Evolutionary conservation across 2,797 vertebrate genomes (phyloP).

Genomic region (Pterois miles): DNA sequence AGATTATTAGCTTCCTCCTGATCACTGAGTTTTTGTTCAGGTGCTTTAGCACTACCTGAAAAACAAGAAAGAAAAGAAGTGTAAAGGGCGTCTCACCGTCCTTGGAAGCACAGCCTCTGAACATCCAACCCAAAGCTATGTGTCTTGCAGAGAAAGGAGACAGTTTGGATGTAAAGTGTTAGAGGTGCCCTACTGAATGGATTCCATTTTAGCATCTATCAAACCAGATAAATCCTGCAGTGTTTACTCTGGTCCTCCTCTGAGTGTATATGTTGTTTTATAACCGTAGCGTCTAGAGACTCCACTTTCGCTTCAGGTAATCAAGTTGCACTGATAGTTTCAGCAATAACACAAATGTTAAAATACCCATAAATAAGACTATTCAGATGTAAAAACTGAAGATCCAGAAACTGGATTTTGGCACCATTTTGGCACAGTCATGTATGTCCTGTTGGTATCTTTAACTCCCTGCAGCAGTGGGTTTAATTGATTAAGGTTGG

Average conservation of each 20-base stretch:
- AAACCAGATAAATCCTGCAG: background rate
- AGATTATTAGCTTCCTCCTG: background rate
- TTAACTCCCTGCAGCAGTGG: background rate
- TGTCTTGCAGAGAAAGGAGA: background rate
- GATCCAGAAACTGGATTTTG: background rate
- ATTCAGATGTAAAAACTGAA: background rate
- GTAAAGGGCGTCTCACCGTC: background rate
- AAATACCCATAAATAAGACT: background rate
- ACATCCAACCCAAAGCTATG: background rate
- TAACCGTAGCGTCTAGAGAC: background rate
- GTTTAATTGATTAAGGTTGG: constrained; percentile 2
- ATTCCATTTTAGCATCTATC: background rate
- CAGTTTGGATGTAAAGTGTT: background rate
- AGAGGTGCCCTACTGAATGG: background rate
- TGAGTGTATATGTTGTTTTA: background rate
- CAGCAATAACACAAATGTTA: background rate
- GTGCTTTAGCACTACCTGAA: background rate
- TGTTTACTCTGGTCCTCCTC: background rate
- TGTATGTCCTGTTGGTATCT: background rate
- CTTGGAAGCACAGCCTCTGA: background rate
- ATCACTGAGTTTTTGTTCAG: background rate
- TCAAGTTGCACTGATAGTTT: background rate
- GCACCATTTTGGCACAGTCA: background rate
- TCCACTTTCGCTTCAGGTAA: background rate
- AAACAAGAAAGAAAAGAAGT: background rate